A percentile compares a stretch with the other conserved stretches of the same genome.
Evolutionary conservation across 2,888 invertebrate species (phyloP).

Genomic region (Drosophila mulleri): DNA sequence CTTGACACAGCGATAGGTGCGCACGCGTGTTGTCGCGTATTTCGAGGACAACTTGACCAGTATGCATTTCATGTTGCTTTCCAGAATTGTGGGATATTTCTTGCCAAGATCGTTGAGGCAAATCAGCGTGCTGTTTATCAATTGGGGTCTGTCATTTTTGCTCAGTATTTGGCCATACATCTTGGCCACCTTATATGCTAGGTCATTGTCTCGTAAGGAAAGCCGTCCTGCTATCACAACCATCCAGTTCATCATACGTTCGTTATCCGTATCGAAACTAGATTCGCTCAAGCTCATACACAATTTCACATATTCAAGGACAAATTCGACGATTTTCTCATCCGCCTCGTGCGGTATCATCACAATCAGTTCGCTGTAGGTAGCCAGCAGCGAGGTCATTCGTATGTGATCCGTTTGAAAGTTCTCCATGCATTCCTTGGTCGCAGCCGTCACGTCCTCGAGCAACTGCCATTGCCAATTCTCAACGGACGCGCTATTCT

Average conservation of each 20-base stretch:
- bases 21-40: slow-evolving; percentile 81
- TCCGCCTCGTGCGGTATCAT: slow-evolving; percentile 72
- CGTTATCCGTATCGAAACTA: slow-evolving; percentile 81
- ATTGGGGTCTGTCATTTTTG: slow-evolving; percentile 82
- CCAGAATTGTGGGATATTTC: slow-evolving; percentile 82
- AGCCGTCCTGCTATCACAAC: slow-evolving; percentile 82
- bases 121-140: slow-evolving; percentile 83
- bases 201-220: slow-evolving; percentile 73
- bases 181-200: slow-evolving; percentile 60
- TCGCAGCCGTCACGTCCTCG: slow-evolving; percentile 62
- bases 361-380: slow-evolving; percentile 82
- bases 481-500: slow-evolving; percentile 23
- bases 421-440: slow-evolving; percentile 68
- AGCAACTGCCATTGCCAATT: slow-evolving; percentile 80
- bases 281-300: slow-evolving; percentile 75
- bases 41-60: slow-evolving; percentile 80
- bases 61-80: slow-evolving; percentile 78
- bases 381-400: slow-evolving; percentile 79
- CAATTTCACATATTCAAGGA: slow-evolving; percentile 79
- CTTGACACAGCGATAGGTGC: slow-evolving; percentile 83
- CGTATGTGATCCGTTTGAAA: slow-evolving; percentile 78
- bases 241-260: slow-evolving; percentile 83
- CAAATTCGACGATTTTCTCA: slow-evolving; percentile 68
- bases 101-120: slow-evolving; percentile 83
- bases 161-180: slow-evolving; percentile 55